Conservation (phyloP, 2,113 vertebrate genomes). For the Columba janthina region DNA sequence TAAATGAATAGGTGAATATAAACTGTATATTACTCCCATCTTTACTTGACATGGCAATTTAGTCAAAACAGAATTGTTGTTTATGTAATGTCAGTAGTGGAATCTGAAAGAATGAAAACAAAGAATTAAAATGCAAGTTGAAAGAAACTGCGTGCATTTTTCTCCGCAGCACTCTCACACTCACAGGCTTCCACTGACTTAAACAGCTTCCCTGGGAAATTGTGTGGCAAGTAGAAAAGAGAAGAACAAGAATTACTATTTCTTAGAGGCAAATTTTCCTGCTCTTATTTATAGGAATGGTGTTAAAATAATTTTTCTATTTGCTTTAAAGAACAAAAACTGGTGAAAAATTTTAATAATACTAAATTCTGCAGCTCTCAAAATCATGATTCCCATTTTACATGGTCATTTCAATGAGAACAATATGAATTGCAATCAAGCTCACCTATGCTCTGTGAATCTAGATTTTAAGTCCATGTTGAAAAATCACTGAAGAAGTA, state of each 20-base stretch:
- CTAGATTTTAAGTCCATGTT: not conserved
- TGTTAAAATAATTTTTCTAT: not conserved
- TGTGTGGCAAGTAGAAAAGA: not conserved
- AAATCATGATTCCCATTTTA: not conserved
- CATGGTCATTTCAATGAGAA: not conserved
- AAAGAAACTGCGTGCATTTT: conserved; percentile 1
- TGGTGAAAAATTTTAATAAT: not conserved
- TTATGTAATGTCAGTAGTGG: conserved; percentile 2
- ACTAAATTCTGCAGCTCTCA: conserved; percentile 5
- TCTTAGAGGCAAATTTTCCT: not conserved
- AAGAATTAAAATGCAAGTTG: not conserved
- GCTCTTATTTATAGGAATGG: not conserved
- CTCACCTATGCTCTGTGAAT: not conserved
- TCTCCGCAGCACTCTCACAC: not conserved
- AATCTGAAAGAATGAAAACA: not conserved
- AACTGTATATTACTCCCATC: not conserved
- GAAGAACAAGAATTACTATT: not conserved
- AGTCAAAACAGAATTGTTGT: not conserved
- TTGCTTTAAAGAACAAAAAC: not conserved
- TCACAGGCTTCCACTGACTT: not conserved
- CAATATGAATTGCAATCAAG: not conserved
- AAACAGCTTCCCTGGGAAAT: not conserved
- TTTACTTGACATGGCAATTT: not conserved
- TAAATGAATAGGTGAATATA: not conserved
- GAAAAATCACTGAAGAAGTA: not conserved